Evolutionary conservation across 2,113 vertebrate species (phyloP), one percentile per base, ranked within the genome.

Genomic region (Scomber scombrus): DNA sequence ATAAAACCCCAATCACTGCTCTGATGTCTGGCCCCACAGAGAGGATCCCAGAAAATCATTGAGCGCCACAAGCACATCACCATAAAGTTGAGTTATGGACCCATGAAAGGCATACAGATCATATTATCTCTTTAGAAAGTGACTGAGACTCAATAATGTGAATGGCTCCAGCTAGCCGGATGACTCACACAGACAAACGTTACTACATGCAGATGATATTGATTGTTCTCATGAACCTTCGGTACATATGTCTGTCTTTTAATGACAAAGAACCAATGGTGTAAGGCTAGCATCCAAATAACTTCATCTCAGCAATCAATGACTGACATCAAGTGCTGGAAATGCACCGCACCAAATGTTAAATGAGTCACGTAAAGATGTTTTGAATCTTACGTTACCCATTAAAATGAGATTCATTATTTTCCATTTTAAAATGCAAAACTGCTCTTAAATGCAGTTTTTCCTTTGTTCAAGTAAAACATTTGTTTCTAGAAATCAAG

Each of bases 11-110:
- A 76, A 82, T 92, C 90, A 85, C 89, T 80, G 93, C 91, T 88
- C 85, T 81, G 74, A 85, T 64, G 86, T 84, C 76, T 34, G 63
- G 85, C 86, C 2, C 1, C 15, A 0, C 75, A 70, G 71, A 51
- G 58, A 34, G 84, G 77, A 40, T 58, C 89, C 71, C 26, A 16
- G 58, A 4, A 85, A 89, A 92, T 89, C 52, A 86, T 78, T 67
- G 85, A 91, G 81, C 69, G 52, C 74, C 80, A 58, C 80, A 57
- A 69, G 82, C 61, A 29, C 75, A 82, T 86, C 88, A 64, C 80
- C 82, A 55, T 92, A 90, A 84, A 90, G 81, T 77, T 91, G 90
- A 93, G 90, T 94, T 93, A 91, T 90, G 77, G 80, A 84, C 65
- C 87, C 73, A 40, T 86, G 80, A 89, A 85, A 79, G 85, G 81